Evolutionary conservation across 2,113 vertebrate genomes (phyloP), one percentile per base, ranked within the genome.

Genomic region (Columba livia): DNA sequence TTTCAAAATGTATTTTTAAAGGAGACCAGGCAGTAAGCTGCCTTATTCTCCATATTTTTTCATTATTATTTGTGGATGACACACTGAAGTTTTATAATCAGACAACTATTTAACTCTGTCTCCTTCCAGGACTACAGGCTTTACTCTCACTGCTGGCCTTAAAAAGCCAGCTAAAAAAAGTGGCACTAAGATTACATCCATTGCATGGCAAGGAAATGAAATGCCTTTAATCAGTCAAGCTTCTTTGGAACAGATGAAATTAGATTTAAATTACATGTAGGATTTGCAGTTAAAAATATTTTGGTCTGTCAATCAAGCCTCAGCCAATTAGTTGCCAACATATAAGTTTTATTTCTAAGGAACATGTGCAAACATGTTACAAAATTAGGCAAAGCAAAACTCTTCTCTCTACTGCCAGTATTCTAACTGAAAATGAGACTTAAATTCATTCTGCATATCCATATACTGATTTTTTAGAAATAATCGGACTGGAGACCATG

Each of bases 261-360:
- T 61, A 92, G 64, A 90, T 84, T 89, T 88, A 85, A 95, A 91
- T 94, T 94, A 89, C 51, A 79, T 73, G 66, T 82, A 90, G 71
- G 21, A 78, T 80, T 92, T 53, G 73, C 61, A 93, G 79, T 88
- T 87, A 69, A 79, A 95, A 96, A 97, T 91, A 87, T 88, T 95
- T 90, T 94, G 51, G 42, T 66, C 65, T 88, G 73, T 75, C 80
- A 92, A 87, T 91, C 93, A 96, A 87, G n/a, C 51, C 26, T 53
- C 86, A 95, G 67, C 19, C 73, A 94, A 94, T 92, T 89, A 89
- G 56, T 69, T 89, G 85, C 70, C 10, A 79, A 84, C 78, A 81
- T 57, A 85, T 10, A 91, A 11, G 77, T 79, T 87, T 71, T 73
- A 86, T 89, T 91, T 91, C 71, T 62, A 71, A 80, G 89, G 92